Percentiles rank a stretch among this genome's conserved stretches.
Evolutionary conservation across 1,140 invertebrate species (phyloP).

Genomic region (Cyphomyrmex costatus): DNA sequence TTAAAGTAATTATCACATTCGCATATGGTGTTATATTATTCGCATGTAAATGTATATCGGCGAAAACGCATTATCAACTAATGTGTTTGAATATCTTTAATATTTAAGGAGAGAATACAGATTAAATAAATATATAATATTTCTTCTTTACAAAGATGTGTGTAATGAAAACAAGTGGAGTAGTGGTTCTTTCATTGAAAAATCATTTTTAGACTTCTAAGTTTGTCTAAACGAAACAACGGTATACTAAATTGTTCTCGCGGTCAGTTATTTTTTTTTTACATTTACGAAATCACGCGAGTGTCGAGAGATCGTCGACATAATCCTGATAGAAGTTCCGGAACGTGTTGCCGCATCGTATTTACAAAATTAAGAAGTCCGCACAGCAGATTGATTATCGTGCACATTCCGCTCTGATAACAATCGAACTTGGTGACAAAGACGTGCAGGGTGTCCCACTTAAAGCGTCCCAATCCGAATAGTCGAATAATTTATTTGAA

Average conservation of each 20-base stretch:
- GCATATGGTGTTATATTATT: slow-evolving; percentile 39
- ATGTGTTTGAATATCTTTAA: slow-evolving; percentile 36
- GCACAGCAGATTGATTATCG: slow-evolving; percentile 62
- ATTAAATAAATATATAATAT: slow-evolving; percentile 49
- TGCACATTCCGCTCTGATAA: slow-evolving; percentile 68
- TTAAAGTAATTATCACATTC: slow-evolving; percentile 62
- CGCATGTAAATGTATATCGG: slow-evolving; percentile 47
- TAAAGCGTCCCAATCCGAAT: slow-evolving; percentile 26
- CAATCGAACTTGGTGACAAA: slow-evolving; percentile 74
- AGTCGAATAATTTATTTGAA: slow-evolving; percentile 7
- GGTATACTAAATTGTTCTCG: background rate
- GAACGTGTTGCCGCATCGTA: slow-evolving; percentile 59
- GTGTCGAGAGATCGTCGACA: slow-evolving; percentile 18
- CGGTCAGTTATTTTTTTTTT: slow-evolving; percentile 41
- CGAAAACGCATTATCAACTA: slow-evolving; percentile 37
- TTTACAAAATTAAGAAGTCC: slow-evolving; percentile 70
- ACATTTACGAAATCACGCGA: slow-evolving; percentile 22
- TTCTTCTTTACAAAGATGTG: slow-evolving; percentile 36
- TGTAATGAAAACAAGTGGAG: slow-evolving; percentile 1
- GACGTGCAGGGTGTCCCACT: slow-evolving; percentile 13
- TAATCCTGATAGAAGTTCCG: slow-evolving; percentile 23
- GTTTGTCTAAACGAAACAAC: background rate
- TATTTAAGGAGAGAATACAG: background rate
- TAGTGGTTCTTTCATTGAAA: slow-evolving; percentile 29
- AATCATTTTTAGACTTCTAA: background rate